Evolutionary conservation across 2,888 invertebrate genomes (phyloP), one percentile per base, ranked within the genome.

Genomic region (Acanthosoma haemorrhoidale): DNA sequence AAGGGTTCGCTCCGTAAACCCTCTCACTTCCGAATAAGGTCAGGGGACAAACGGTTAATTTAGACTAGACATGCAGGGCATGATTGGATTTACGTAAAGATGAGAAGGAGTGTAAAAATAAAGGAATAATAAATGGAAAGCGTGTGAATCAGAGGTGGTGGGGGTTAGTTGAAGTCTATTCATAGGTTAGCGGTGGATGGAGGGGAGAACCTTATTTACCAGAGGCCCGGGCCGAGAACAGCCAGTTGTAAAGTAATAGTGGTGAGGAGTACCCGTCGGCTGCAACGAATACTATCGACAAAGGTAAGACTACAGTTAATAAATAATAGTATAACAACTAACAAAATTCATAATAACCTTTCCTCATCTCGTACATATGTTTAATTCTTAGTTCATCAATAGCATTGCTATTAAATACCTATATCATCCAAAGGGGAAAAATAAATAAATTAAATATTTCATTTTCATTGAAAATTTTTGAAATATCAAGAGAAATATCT

Each of bases 161-260:
- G 66, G 66, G 38, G 60, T 39, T 41, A 31, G 67, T 59, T 66
- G 15, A 59, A 64, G 31, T 16, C 69, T 69, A 69, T 69, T 69
- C 70, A 64, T 70, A 39, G 41, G 34, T n/a, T 13, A 51, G 25
- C 2, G 5, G 51, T 2, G n/a, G 21, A 39, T 57, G 38, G 31
- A 63, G 16, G 64, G 69, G 71, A 57, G 69, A 25, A 64, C 51
- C 58, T 69, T 71, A 71, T 71, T 69, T 64, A 71, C 57, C 59
- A 41, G 51, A 15, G 69, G 29, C 58, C 21, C 57, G 36, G 16
- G 63, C 29, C 34, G 18, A 18, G 15, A 29, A 57, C 16, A 41
- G 61, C 71, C 71, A 71, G 68, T 71, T 38, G 71, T 57, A 69
- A 66, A 67, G 66, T 70, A 59, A 66, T 70, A 66, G 51, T 68